Conservation (phyloP, 1,140 invertebrate genomes). For the Leptopilina clavipes region DNA sequence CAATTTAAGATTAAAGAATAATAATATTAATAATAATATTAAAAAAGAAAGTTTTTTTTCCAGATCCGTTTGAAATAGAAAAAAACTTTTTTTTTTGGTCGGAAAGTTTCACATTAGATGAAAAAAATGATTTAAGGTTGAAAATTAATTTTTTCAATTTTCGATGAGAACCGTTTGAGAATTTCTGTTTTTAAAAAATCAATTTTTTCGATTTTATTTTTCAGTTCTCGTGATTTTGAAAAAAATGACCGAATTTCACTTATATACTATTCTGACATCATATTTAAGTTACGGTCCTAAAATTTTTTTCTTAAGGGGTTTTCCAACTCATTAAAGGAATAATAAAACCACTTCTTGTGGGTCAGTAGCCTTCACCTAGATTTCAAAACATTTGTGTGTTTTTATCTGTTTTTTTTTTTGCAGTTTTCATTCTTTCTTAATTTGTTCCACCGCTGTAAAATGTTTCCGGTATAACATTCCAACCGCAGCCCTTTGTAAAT, state of each 20-base stretch:
- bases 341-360: slow-evolving; percentile 38
- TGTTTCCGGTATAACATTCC: slow-evolving; percentile 59
- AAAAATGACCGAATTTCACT: neutral
- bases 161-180: neutral
- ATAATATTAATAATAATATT: too few species aligned
- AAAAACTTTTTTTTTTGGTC: too few species aligned
- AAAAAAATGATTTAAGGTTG: too few species aligned
- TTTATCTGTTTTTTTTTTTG: slow-evolving; percentile 42
- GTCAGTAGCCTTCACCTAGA: slow-evolving; percentile 55
- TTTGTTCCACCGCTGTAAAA: slow-evolving; percentile 51
- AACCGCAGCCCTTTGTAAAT: slow-evolving; percentile 64
- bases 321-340: slow-evolving; percentile 45
- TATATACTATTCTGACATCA: neutral
- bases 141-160: too few species aligned
- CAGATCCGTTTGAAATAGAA: too few species aligned
- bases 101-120: too few species aligned
- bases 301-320: slow-evolving; percentile 36
- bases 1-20: too few species aligned
- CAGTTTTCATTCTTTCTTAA: slow-evolving; percentile 52
- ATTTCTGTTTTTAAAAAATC: neutral
- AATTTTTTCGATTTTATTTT: neutral
- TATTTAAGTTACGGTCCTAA: neutral
- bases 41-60: too few species aligned
- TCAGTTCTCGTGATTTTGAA: neutral
- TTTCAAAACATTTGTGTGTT: slow-evolving; percentile 47